These are phyloP conservation scores for Branchellion lobata DNA, from an alignment of 2,888 invertebrate genomes.

Conservation along the genomic window DNA sequence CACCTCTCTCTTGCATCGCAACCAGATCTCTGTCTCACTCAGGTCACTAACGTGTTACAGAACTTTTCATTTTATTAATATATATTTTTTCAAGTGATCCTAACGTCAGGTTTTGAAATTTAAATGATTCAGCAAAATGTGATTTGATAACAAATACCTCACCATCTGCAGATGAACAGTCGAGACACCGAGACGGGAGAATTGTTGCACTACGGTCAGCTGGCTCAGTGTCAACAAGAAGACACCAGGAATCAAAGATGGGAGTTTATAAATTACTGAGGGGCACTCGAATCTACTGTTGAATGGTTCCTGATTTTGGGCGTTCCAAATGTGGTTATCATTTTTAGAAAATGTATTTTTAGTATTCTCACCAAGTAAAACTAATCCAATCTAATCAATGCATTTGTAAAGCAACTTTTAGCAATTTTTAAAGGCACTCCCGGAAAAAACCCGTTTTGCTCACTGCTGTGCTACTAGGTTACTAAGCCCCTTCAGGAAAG, in stretches of 20 bases:
- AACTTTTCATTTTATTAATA: too few species aligned
- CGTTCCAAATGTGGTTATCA: not conserved
- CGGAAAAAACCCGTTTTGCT: too few species aligned
- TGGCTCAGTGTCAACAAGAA: conserved; percentile 20
- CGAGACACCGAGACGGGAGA: conserved; percentile 33
- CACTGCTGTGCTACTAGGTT: too few species aligned
- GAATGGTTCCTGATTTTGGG: not conserved
- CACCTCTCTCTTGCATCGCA: not conserved
- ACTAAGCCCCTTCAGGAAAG: too few species aligned
- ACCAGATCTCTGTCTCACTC: conserved; percentile 38
- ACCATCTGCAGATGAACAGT: conserved; percentile 3
- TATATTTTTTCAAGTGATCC: too few species aligned
- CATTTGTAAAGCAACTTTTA: too few species aligned
- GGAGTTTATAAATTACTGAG: conserved; percentile 46
- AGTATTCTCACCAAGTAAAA: not conserved
- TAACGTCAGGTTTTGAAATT: too few species aligned
- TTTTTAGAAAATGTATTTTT: not conserved
- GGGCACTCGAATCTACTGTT: not conserved
- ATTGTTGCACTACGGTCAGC: conserved; percentile 43
- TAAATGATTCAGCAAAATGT: too few species aligned
- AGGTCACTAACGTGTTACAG: too few species aligned
- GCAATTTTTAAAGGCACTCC: too few species aligned
- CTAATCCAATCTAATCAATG: too few species aligned
- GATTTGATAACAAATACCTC: too few species aligned
- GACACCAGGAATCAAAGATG: conserved; percentile 42